Base-by-base conservation (phyloP, 2,113 vertebrate genomes). In the Notiomystis cincta region DNA sequence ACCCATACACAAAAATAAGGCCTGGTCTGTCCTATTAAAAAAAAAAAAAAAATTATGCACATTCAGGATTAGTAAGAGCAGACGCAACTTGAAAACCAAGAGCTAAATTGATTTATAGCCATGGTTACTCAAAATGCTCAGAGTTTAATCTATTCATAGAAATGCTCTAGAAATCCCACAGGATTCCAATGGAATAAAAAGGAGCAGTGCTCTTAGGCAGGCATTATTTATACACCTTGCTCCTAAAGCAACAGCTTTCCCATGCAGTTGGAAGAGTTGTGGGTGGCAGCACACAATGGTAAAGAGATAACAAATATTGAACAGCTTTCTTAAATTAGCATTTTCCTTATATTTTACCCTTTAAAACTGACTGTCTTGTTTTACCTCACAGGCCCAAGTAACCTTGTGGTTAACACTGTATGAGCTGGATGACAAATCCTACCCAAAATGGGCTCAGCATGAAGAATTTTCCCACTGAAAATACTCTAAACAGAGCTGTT, bases 21-120 rank as follows among this genome's bases (percentile, higher is more conserved):
- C 44, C 62, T 44, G 56, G 19, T 42, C 54, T 42, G 18, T 38
- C 57, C 85, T 84, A 15, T 25, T 18, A 50, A 40, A 51, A 65
- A 47, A 56, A 15, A 48, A 13, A 37, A n/a, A 62, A 33, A 54
- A 54, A 54, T 58, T 30, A 7, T 2, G 10, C 72, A 69, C 80
- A 14, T 65, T 31, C 15, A 47, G 76, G 76, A 81, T 96, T 84
- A 93, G 87, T 80, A 83, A 80, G 72, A 95, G 50, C 96, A 96
- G 93, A 96, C 97, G 95, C 65, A 96, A 95, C 97, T 96, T 86
- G 87, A 93, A 97, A 97, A 96, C 92, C 96, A 94, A 90, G 94
- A 96, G 95, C 97, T 93, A 96, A 97, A 96, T 95, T 94, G 96
- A 94, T 94, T 91, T 95, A 88, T 96, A 96, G 95, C 97, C 89